Percentiles rank a stretch among this genome's conserved stretches.
phyloP scores from a whole-genome alignment of 2,113 vertebrate species.

The Mesoclemmys tuberculata region DNA sequence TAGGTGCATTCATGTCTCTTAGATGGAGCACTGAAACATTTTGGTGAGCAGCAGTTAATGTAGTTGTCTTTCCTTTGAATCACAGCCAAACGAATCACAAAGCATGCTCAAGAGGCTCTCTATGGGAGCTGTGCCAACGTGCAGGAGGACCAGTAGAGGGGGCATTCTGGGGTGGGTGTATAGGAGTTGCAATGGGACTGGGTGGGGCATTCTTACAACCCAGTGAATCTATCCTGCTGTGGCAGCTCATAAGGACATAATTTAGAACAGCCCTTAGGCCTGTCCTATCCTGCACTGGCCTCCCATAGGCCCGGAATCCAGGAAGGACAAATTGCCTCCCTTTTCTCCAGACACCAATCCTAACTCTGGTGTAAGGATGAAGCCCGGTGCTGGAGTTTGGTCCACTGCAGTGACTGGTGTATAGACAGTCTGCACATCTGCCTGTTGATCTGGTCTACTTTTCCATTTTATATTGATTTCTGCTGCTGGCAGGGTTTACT shows the following conservation, averaged over 20 bases:
- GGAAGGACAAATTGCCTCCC: background rate
- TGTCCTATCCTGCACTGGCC: background rate
- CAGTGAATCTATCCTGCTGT: background rate
- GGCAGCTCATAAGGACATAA: background rate
- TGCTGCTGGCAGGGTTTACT: background rate
- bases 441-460: background rate
- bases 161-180: background rate
- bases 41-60: background rate
- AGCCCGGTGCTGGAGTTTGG: background rate
- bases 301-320: background rate
- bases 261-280: background rate
- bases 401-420: background rate
- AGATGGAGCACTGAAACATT: background rate
- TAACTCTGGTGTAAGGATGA: background rate
- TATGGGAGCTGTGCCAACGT: fast-evolving
- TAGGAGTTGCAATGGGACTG: background rate
- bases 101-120: fast-evolving
- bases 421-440: background rate
- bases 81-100: background rate
- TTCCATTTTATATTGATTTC: background rate
- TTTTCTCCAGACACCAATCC: background rate
- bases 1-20: background rate
- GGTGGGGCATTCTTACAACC: background rate
- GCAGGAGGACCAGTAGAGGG: background rate
- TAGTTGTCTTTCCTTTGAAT: background rate